Evolutionary conservation across 2,113 vertebrate species (phyloP).

Genomic region (zebrafish (Danio rerio)): GRCz12tu NC_133189.1:43384001-43384500

Average conservation of each 20-base stretch:
- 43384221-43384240: not conserved
- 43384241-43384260: not conserved
- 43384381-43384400: not conserved
- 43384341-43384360: too few relatives aligned
- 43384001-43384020: not conserved
- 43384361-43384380: too few relatives aligned
- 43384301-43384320: too few relatives aligned
- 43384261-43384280: not conserved
- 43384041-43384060: not conserved
- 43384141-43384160: conserved; percentile 36
- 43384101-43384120: not conserved
- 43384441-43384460: not conserved
- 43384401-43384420: too few relatives aligned
- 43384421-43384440: not conserved
- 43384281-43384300: too few relatives aligned
- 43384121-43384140: conserved; percentile 26
- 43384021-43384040: conserved; percentile 12
- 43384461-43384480: not conserved
- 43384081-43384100: not conserved
- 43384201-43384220: not conserved
- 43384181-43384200: too few relatives aligned
- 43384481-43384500: not conserved
- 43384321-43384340: too few relatives aligned
- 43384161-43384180: too few relatives aligned
- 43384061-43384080: not conserved